These are phyloP conservation scores for Dinoponera quadriceps DNA, from an alignment of 1,140 invertebrate species.

Conservation along the genomic window DNA sequence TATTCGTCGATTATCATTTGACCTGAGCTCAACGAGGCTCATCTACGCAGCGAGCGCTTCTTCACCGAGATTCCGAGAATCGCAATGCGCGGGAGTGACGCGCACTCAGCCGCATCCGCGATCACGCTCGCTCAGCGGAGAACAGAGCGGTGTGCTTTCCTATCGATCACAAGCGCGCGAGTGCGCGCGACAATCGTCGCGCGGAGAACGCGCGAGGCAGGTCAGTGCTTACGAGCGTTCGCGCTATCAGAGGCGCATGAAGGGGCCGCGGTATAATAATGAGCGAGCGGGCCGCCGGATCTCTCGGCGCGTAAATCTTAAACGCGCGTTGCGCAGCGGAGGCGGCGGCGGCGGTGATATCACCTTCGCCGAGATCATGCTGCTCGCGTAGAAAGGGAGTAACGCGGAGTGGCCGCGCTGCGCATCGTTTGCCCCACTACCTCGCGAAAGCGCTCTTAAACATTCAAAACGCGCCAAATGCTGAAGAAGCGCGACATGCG, in stretches of 20 bases:
- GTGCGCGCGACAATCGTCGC: conserved; percentile 5
- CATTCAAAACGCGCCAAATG: conserved; percentile 77
- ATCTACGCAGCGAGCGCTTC: too few relatives aligned
- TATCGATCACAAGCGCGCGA: not conserved
- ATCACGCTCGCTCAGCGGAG: too few relatives aligned
- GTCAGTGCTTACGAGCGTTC: conserved; percentile 77
- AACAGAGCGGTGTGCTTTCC: too few relatives aligned
- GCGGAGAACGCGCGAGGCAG: conserved; percentile 70
- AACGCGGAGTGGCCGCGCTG: conserved; percentile 85
- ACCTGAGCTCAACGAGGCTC: too few relatives aligned
- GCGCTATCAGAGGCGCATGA: conserved; percentile 74
- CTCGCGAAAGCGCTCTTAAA: conserved; percentile 75
- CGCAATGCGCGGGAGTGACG: too few relatives aligned
- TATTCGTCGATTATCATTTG: too few relatives aligned
- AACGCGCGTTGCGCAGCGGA: not conserved
- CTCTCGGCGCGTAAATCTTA: conserved; percentile 18
- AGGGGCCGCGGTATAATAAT: not conserved
- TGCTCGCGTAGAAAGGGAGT: conserved; percentile 84
- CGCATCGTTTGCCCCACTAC: conserved; percentile 84
- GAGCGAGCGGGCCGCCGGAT: not conserved
- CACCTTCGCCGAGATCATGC: conserved; percentile 77
- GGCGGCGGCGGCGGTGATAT: not conserved
- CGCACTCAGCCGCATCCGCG: too few relatives aligned
- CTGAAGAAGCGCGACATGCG: conserved; percentile 74
- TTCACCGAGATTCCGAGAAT: too few relatives aligned